Evolutionary conservation across 1,140 invertebrate genomes (phyloP).

Genomic region (Aphidius ervi): DNA sequence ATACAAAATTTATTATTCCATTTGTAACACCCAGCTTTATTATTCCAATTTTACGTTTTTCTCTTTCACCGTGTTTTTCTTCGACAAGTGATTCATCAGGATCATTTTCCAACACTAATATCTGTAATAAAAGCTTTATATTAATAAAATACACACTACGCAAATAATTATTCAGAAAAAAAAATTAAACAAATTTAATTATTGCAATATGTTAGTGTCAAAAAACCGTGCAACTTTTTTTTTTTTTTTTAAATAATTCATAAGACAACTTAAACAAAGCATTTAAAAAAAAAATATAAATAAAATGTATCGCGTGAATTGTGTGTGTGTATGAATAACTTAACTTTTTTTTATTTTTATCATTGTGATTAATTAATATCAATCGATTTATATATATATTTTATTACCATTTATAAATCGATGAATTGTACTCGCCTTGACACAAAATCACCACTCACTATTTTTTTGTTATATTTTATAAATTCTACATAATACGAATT

Average conservation of each 20-base stretch:
- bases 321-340: too few relatives aligned
- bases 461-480: constrained; percentile 3
- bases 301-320: not conserved
- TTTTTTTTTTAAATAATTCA: constrained; percentile 14
- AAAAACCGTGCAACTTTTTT: not conserved
- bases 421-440: constrained; percentile 2
- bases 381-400: too few relatives aligned
- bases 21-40: constrained; percentile 69
- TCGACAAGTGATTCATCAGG: constrained; percentile 39
- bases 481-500: constrained; percentile 7
- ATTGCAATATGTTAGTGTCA: not conserved
- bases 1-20: constrained; percentile 72
- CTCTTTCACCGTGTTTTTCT: constrained; percentile 51
- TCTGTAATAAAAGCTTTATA: constrained; percentile 28
- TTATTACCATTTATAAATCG: too few relatives aligned
- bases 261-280: not conserved
- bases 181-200: not conserved
- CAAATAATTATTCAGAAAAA: not conserved
- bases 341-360: too few relatives aligned
- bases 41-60: constrained; percentile 69
- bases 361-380: too few relatives aligned
- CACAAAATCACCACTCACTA: constrained; percentile 14
- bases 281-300: too few relatives aligned
- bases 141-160: not conserved
- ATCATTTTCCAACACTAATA: constrained; percentile 43